Percentiles rank a stretch among this genome's conserved stretches.
Evolutionary conservation across 2,113 vertebrate species (phyloP).

Genomic region (Pristiophorus japonicus): DNA sequence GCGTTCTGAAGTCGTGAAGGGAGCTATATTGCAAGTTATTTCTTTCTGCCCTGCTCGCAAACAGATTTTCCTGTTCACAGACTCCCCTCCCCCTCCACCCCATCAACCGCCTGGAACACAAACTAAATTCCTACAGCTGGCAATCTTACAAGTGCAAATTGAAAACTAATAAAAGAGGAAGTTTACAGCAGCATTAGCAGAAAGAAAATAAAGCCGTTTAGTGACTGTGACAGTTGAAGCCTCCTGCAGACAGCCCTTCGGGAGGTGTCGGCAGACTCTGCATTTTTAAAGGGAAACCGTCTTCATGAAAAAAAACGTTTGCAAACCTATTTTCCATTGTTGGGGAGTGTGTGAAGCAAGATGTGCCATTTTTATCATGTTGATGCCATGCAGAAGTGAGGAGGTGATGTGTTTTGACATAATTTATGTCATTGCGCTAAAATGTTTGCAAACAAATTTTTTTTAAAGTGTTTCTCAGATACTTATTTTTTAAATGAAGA

Average conservation of each 20-base stretch:
- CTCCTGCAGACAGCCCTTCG: neutral
- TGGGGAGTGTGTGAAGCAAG: neutral
- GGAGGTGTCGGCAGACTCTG: neutral
- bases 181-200: neutral
- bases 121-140: neutral
- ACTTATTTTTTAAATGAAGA: neutral
- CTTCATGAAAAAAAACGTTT: neutral
- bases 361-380: neutral
- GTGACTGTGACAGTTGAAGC: slow-evolving; percentile 11
- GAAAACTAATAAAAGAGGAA: neutral
- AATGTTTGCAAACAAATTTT: neutral
- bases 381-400: neutral
- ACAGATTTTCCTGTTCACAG: neutral
- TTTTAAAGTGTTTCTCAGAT: neutral
- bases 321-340: neutral
- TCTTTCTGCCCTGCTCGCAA: neutral
- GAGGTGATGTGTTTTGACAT: neutral
- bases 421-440: neutral
- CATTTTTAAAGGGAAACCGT: neutral
- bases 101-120: neutral
- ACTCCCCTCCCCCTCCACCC: neutral
- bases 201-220: neutral
- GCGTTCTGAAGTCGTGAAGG: neutral
- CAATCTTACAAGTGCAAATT: neutral
- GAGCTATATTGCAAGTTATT: neutral